phyloP scores from a whole-genome alignment of 2,797 vertebrate genomes.

The Holocentrus rufus region DNA sequence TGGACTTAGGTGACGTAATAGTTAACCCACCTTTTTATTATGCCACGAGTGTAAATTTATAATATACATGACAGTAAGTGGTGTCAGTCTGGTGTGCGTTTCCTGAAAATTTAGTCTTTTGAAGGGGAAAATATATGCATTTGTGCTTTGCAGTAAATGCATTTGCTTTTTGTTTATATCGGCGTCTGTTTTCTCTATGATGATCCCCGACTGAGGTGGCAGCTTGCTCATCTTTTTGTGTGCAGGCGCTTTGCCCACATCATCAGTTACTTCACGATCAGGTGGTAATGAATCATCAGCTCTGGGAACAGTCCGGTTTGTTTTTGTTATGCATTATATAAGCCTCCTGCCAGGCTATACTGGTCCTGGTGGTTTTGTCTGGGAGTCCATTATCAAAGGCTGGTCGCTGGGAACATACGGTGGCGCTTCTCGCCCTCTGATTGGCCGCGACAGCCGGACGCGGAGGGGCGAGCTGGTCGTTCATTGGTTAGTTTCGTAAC shows the following conservation, averaged over 20 bases:
- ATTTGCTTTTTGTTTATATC: background rate
- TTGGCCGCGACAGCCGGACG: conserved; percentile 70
- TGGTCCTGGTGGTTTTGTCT: conserved; percentile 58
- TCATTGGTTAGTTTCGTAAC: conserved; percentile 89
- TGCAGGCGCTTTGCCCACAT: background rate
- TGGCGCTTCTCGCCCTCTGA: conserved; percentile 49
- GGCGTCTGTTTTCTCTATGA: too few species aligned
- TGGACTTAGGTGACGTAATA: too few species aligned
- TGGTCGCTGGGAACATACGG: conserved; percentile 32
- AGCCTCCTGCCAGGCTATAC: conserved; percentile 20
- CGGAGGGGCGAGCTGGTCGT: conserved; percentile 49
- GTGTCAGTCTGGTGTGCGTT: too few species aligned
- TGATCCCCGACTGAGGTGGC: too few species aligned
- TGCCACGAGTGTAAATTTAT: too few species aligned
- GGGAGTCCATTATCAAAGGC: conserved; percentile 20
- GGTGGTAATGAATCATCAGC: conserved; percentile 15
- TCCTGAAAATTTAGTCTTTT: too few species aligned
- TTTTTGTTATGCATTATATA: conserved; percentile 54
- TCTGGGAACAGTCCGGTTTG: conserved; percentile 4
- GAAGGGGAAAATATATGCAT: background rate
- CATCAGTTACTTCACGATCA: conserved; percentile 5
- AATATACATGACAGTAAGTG: too few species aligned
- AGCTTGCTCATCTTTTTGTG: background rate
- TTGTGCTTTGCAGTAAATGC: accelerated
- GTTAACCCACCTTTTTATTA: too few species aligned